Percentiles rank a stretch among this genome's conserved stretches.
Evolutionary conservation across 1,140 invertebrate genomes (phyloP).

Genomic region (Bombus confusus): DNA sequence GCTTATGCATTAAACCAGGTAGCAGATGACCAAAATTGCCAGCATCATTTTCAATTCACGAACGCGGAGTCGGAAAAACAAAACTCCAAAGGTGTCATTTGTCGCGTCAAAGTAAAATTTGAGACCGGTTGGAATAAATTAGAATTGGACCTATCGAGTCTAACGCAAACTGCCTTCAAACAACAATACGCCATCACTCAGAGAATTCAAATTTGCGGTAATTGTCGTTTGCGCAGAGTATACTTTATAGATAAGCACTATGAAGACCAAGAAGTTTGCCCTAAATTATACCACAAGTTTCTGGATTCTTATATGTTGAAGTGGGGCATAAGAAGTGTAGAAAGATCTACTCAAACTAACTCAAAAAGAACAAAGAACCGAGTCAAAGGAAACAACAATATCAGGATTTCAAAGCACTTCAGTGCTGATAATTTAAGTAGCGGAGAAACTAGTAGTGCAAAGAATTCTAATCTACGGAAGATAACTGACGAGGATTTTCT

Average conservation of each 20-base stretch:
- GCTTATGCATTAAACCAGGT: conserved; percentile 40
- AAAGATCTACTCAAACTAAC: conserved; percentile 69
- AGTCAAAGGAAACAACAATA: neutral
- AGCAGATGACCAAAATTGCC: conserved; percentile 44
- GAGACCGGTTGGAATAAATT: conserved; percentile 74
- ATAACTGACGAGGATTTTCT: conserved; percentile 46
- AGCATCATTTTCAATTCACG: conserved; percentile 58
- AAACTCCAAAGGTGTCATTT: conserved; percentile 32
- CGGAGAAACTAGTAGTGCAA: neutral
- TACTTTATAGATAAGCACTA: conserved; percentile 74
- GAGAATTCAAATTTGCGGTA: conserved; percentile 69
- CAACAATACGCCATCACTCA: conserved; percentile 61
- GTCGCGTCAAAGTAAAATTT: conserved; percentile 40
- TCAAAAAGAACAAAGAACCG: conserved; percentile 34
- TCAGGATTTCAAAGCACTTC: neutral
- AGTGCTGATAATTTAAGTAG: neutral
- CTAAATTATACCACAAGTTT: conserved; percentile 67
- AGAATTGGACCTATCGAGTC: conserved; percentile 67
- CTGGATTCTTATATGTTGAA: conserved; percentile 73
- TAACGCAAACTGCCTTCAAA: conserved; percentile 65
- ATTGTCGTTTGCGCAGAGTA: conserved; percentile 71
- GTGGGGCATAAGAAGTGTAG: conserved; percentile 67
- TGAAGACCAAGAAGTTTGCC: conserved; percentile 61
- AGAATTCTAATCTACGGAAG: neutral
- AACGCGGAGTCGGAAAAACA: conserved; percentile 49